These are phyloP conservation scores for Sebastes glaucus DNA, from an alignment of 2,797 vertebrate species.

Conservation along the genomic window DNA sequence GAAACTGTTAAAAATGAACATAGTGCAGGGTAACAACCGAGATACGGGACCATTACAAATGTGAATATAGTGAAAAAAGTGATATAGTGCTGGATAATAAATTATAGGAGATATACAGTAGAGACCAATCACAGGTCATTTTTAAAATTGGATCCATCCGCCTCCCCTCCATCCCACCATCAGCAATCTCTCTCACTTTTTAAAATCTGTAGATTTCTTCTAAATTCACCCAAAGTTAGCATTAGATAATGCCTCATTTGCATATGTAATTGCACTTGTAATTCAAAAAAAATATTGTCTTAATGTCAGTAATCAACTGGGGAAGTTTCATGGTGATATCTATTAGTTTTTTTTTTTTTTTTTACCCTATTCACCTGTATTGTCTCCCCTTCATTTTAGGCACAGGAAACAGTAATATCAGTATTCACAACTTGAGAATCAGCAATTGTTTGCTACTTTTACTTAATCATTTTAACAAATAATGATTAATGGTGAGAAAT, in stretches of 20 bases:
- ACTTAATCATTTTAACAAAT: background rate
- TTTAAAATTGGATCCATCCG: too few species aligned
- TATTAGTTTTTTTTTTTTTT: background rate
- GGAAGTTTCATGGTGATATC: background rate
- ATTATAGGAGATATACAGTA: too few species aligned
- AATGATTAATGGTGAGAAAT: background rate
- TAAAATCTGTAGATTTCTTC: background rate
- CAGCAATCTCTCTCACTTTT: too few species aligned
- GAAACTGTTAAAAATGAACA: too few species aligned
- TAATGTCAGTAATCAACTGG: background rate
- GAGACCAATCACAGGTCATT: too few species aligned
- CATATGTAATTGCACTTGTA: background rate
- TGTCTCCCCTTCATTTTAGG: background rate
- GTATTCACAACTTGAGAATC: background rate
- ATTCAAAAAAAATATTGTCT: background rate
- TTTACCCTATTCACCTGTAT: background rate
- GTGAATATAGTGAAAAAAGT: too few species aligned
- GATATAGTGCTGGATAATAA: too few species aligned
- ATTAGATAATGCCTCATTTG: too few species aligned
- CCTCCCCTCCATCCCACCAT: too few species aligned
- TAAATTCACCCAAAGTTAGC: too few species aligned
- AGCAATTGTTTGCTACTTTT: background rate
- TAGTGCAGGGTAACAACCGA: too few species aligned
- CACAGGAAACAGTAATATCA: background rate
- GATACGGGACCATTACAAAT: too few species aligned